These are phyloP conservation scores for Peromyscus nudipes DNA, from an alignment of 2,797 vertebrate species.

Conservation along the genomic window DNA sequence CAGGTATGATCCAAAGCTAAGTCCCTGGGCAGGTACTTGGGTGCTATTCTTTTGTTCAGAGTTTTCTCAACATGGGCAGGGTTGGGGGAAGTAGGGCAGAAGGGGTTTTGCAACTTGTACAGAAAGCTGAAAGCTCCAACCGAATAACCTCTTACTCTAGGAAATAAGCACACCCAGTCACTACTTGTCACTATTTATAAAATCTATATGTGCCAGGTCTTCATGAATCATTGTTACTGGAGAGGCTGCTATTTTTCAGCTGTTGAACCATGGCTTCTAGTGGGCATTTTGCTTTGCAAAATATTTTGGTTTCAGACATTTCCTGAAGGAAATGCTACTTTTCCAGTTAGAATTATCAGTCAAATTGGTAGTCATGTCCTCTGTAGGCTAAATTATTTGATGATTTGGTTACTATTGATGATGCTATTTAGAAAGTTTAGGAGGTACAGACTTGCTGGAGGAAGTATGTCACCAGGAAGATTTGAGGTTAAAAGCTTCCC, in stretches of 20 bases:
- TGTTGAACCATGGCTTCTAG: neutral
- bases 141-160: neutral
- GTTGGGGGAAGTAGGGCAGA: neutral
- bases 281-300: slow-evolving; percentile 27
- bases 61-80: too few species aligned
- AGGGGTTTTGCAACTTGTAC: neutral
- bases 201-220: neutral
- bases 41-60: neutral
- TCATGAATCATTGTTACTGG: slow-evolving; percentile 7
- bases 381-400: neutral
- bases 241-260: neutral
- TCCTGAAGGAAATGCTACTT: neutral
- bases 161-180: neutral
- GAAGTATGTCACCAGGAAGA: neutral
- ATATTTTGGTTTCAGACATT: slow-evolving; percentile 25
- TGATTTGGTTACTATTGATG: neutral
- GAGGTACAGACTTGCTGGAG: neutral
- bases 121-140: neutral
- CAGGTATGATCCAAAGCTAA: neutral
- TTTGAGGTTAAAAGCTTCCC: neutral
- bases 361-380: neutral
- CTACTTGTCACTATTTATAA: neutral
- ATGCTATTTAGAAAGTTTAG: neutral
- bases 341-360: slow-evolving; percentile 1
- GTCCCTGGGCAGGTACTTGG: neutral